Conservation (phyloP, 2,797 vertebrate species). For the Salmo trutta region DNA sequence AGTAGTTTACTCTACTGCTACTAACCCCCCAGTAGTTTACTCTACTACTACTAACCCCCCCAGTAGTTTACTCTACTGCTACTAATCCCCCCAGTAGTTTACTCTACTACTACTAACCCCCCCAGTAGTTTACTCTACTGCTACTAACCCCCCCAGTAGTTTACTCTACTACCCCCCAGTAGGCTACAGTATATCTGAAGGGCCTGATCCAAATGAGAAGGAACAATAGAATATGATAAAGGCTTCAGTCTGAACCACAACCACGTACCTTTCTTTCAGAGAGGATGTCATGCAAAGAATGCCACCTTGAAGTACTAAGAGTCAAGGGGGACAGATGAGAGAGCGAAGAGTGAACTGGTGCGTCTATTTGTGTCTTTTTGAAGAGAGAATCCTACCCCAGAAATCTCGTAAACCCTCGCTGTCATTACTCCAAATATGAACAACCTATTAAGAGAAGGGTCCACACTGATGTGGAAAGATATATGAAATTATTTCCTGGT, state of each 20-base stretch:
- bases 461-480: conserved; percentile 44
- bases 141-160: no score
- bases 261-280: not conserved
- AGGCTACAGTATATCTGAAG: not conserved
- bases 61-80: no score
- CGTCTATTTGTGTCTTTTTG: not conserved
- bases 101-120: no score
- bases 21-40: no score
- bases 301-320: not conserved
- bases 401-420: not conserved
- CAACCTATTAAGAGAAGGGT: conserved; percentile 40
- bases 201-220: not conserved
- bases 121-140: no score
- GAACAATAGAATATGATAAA: not conserved
- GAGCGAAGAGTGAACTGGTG: not conserved
- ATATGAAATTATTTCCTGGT: conserved; percentile 75
- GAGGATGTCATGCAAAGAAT: not conserved
- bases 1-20: no score
- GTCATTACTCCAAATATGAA: not conserved
- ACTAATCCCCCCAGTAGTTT: no score
- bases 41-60: no score
- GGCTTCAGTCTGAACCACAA: not conserved
- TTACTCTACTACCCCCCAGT: not conserved
- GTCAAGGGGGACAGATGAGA: not conserved
- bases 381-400: not conserved